A percentile compares a stretch with the other conserved stretches of the same genome.
Conservation (phyloP, 2,113 vertebrate species). For the Uria aalge region DNA sequence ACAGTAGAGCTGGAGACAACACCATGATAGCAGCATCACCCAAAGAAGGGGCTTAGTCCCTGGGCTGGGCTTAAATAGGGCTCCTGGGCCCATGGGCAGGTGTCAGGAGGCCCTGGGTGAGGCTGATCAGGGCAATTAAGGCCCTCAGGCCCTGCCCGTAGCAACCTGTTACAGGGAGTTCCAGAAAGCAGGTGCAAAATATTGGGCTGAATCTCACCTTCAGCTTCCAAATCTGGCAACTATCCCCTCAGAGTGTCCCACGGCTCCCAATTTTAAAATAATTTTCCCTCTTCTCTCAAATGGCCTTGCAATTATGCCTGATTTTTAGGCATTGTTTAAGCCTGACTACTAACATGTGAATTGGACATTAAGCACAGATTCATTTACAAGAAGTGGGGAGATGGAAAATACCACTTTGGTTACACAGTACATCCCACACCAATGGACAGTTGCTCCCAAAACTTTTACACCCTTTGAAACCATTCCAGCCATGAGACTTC, state of each 20-base stretch:
- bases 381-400: not conserved
- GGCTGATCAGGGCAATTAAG: not conserved
- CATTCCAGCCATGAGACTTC: not conserved
- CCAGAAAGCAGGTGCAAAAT: not conserved
- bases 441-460: not conserved
- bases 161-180: fast-evolving
- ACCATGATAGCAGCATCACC: fast-evolving
- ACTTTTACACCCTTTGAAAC: not conserved
- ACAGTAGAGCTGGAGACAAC: fast-evolving
- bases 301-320: not conserved
- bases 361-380: not conserved
- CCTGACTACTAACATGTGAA: not conserved
- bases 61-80: not conserved
- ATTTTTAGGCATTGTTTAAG: not conserved
- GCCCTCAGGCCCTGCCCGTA: no score
- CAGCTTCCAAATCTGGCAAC: not conserved
- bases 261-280: not conserved
- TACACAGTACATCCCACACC: not conserved
- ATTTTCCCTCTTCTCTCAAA: not conserved
- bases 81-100: no score
- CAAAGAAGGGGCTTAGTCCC: fast-evolving
- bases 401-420: not conserved
- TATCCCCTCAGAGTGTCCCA: not conserved
- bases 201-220: not conserved
- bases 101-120: not conserved